A percentile compares a stretch with the other conserved stretches of the same genome.
Evolutionary conservation across 2,797 vertebrate species (phyloP).

Genomic region (Acridotheres tristis): DNA sequence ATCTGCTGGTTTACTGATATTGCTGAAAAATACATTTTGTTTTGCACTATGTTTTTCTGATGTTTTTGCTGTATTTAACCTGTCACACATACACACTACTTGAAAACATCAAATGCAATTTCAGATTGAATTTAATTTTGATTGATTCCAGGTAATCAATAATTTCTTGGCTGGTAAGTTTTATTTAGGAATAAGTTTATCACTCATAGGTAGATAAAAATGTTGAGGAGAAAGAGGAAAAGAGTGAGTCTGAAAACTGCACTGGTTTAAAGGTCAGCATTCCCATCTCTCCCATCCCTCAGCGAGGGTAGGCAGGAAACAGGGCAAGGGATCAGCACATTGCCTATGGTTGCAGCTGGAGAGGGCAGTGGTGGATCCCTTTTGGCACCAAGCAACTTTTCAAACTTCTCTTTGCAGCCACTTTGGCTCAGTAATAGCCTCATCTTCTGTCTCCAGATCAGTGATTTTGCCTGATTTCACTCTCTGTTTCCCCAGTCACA

Average conservation of each 20-base stretch:
- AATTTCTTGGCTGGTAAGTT: neutral
- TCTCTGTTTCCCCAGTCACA: neutral
- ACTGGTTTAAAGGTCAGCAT: neutral
- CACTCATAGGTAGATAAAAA: neutral
- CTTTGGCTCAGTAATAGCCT: neutral
- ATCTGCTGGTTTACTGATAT: neutral
- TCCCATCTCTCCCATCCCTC: neutral
- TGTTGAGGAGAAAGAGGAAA: neutral
- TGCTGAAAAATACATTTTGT: neutral
- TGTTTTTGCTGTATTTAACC: neutral
- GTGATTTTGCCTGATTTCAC: neutral
- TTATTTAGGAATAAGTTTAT: neutral
- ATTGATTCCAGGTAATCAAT: neutral
- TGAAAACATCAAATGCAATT: neutral
- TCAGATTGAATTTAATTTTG: neutral
- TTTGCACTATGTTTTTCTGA: neutral
- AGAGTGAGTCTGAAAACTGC: neutral
- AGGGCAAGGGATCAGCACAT: neutral
- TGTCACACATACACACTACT: neutral
- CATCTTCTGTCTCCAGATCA: neutral
- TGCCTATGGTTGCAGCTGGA: neutral
- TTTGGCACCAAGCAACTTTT: neutral
- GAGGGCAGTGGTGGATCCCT: neutral
- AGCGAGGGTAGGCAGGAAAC: neutral
- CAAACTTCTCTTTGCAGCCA: neutral